A percentile compares a stretch with the other conserved stretches of the same genome.
phyloP scores from a whole-genome alignment of 2,797 vertebrate genomes.

The Thalassophryne amazonica region DNA sequence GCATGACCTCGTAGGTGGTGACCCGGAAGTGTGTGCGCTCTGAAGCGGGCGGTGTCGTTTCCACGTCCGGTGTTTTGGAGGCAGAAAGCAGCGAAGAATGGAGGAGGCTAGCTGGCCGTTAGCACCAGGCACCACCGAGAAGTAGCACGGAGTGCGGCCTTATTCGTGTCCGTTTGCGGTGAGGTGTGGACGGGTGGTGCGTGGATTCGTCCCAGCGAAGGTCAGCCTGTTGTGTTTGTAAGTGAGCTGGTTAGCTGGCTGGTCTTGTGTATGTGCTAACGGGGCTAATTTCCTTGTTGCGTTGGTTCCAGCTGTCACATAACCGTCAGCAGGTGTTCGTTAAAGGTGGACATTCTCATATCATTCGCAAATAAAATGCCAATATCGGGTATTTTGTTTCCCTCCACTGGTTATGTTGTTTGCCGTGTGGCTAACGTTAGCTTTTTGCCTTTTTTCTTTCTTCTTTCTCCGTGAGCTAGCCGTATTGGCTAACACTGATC shows the following conservation, averaged over 20 bases:
- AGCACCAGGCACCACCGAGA: conserved; percentile 44
- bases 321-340: conserved; percentile 37
- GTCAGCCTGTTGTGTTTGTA: conserved; percentile 48
- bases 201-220: conserved; percentile 27
- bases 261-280: conserved; percentile 47
- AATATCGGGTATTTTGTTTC: background rate
- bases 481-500: conserved; percentile 38
- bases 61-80: conserved; percentile 61
- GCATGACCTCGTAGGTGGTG: conserved; percentile 12
- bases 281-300: conserved; percentile 70
- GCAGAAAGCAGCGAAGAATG: conserved; percentile 57
- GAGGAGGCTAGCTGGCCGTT: conserved; percentile 33
- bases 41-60: conserved; percentile 73
- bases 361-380: background rate
- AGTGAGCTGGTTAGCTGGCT: conserved; percentile 3
- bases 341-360: too few species aligned
- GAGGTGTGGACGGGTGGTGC: background rate
- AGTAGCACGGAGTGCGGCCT: conserved; percentile 7
- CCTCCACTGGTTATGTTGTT: background rate
- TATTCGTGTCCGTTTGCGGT: background rate
- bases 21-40: conserved; percentile 62
- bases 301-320: conserved; percentile 59
- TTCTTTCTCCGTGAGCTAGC: too few species aligned
- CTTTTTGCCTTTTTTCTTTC: conserved; percentile 25
- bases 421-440: conserved; percentile 50